A percentile compares a stretch with the other conserved stretches of the same genome.
phyloP scores from a whole-genome alignment of 1,140 invertebrate species.

The Daktulosphaira vitifoliae region DNA sequence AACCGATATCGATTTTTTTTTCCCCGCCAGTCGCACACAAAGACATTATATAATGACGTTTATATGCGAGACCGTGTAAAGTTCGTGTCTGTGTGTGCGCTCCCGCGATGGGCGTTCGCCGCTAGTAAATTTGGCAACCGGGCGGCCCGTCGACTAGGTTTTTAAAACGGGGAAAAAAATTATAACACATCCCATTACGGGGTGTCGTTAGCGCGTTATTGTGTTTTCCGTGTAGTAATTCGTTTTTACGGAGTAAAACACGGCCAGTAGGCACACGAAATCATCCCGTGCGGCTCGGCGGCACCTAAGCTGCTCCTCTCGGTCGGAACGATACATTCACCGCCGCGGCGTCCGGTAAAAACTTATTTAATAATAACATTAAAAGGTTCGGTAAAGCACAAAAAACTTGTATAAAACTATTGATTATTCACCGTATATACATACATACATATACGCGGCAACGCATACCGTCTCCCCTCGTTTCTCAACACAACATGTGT shows the following conservation, averaged over 20 bases:
- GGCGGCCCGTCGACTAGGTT: conserved; percentile 3
- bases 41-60: conserved; percentile 31
- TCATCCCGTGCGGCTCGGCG: no score
- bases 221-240: background rate
- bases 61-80: background rate
- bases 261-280: no score
- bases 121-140: conserved; percentile 22
- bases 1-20: conserved; percentile 33
- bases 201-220: background rate
- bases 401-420: conserved; percentile 42
- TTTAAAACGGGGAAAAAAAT: conserved; percentile 26
- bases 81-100: background rate
- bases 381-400: conserved; percentile 36
- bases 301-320: background rate
- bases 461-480: background rate
- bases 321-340: background rate
- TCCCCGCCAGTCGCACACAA: background rate
- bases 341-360: background rate
- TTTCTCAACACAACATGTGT: background rate
- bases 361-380: conserved; percentile 6
- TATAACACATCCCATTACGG: background rate
- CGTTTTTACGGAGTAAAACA: background rate
- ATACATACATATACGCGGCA: background rate
- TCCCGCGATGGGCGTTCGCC: background rate
- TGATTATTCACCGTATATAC: conserved; percentile 25